Evolutionary conservation across 2,888 invertebrate species (phyloP), one percentile per base, ranked within the genome.

Genomic region (Unio pictorum): DNA sequence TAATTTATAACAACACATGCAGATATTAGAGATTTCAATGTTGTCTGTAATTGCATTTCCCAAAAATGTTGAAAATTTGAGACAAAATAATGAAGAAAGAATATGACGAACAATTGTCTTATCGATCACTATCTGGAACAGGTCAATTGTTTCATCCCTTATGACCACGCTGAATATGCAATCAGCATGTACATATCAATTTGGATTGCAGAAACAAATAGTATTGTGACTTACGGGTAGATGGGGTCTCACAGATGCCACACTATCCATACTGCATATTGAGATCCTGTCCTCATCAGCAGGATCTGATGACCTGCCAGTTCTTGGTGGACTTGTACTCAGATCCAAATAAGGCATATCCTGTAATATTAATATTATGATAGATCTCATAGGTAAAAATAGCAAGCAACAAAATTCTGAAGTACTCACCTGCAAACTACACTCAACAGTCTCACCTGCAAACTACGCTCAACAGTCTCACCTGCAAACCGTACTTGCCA

Each of bases 281-380:
- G 86, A 86, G 62, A 86, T 66, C 26, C 77, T 74, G 65, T 87
- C 87, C 66, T 81, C 78, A 0, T 81, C 82, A 55, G 79, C 72
- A n/a, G 76, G 77, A 5, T 80, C 79, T n/a, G 76, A 66, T 26
- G 77, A 72, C 30, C 79, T 78, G 3, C 69, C 69, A 26, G 74
- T 73, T 63, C 79, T 67, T n/a, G 87, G 84, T 26, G 86, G 85
- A 64, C 83, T 84, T 28, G 86, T 85, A 69, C 81, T 81, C 69
- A 88, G 77, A 68, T 89, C 89, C 59, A 88, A 72, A 75, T 88
- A 88, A 34, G 80, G 79, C 64, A 80, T 72, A 73, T 81, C 78
- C 81, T 81, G 60, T 20, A 61, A 72, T 54, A 34, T 61, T 18
- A 18, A 34, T 11, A 56, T 18, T 54, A 45, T 11, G 45, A 45